Percentiles rank a stretch among this genome's conserved stretches.
Evolutionary conservation across 2,888 invertebrate species (phyloP).

Genomic region (Sphaerophoria rueppellii): DNA sequence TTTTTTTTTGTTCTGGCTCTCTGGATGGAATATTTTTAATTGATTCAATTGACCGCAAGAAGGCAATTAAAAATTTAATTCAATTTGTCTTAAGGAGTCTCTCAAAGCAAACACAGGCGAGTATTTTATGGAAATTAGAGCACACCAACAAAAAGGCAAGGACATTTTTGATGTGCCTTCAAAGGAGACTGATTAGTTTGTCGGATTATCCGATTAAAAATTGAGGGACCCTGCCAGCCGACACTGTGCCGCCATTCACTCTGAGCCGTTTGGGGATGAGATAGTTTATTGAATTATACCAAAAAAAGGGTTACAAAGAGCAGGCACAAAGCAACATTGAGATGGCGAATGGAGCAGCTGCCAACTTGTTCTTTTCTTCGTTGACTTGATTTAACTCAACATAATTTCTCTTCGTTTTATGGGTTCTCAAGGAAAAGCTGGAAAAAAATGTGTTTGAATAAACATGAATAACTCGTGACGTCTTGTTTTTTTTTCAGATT

Average conservation of each 20-base stretch:
- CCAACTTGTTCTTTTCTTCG: slow-evolving; percentile 11
- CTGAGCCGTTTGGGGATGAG: slow-evolving; percentile 3
- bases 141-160: slow-evolving; percentile 1
- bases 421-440: not conserved
- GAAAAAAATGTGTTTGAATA: slow-evolving; percentile 57
- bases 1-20: not conserved
- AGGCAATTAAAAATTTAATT: slow-evolving; percentile 68
- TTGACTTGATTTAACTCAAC: slow-evolving; percentile 63
- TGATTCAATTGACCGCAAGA: slow-evolving; percentile 71
- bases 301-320: slow-evolving; percentile 21
- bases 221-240: not conserved
- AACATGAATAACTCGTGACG: slow-evolving; percentile 64
- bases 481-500: not conserved
- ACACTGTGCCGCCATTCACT: no score
- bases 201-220: slow-evolving; percentile 56
- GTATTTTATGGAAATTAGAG: slow-evolving; percentile 12
- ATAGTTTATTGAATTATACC: slow-evolving; percentile 39
- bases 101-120: slow-evolving; percentile 8
- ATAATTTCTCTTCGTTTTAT: slow-evolving; percentile 34
- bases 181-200: slow-evolving; percentile 66
- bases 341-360: slow-evolving; percentile 40
- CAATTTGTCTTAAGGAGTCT: slow-evolving; percentile 38
- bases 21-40: slow-evolving; percentile 44
- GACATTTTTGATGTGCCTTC: slow-evolving; percentile 45
- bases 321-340: not conserved